phyloP scores from a whole-genome alignment of 2,888 invertebrate genomes.

The Drosophila prolongata region DNA sequence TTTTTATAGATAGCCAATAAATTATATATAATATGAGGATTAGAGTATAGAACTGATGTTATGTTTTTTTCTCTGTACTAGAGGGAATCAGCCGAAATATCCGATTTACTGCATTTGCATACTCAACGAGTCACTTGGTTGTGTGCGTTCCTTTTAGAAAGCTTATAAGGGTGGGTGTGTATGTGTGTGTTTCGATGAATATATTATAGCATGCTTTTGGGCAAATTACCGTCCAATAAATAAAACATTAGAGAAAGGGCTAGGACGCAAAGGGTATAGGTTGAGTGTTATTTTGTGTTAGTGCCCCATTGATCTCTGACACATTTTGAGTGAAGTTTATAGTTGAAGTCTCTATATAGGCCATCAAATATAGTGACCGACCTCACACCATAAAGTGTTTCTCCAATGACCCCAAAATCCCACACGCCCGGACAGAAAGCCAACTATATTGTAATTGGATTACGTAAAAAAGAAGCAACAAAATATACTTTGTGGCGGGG shows the following conservation, averaged over 20 bases:
- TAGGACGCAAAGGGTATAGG: slow-evolving; percentile 15
- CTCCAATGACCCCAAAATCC: slow-evolving; percentile 3
- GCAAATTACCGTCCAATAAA: slow-evolving; percentile 67
- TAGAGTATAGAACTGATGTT: background rate
- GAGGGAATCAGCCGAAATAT: slow-evolving; percentile 18
- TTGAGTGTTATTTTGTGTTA: slow-evolving; percentile 18
- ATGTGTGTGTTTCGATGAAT: slow-evolving; percentile 54
- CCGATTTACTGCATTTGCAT: slow-evolving; percentile 44
- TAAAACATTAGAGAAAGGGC: slow-evolving; percentile 46
- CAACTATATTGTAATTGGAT: slow-evolving; percentile 45
- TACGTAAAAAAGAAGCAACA: slow-evolving; percentile 38
- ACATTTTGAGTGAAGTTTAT: slow-evolving; percentile 27
- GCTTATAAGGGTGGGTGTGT: slow-evolving; percentile 15
- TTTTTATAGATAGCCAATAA: too few relatives aligned
- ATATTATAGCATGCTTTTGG: slow-evolving; percentile 75
- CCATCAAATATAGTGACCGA: slow-evolving; percentile 20
- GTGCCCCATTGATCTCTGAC: slow-evolving; percentile 15
- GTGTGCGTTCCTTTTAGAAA: background rate
- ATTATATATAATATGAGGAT: background rate
- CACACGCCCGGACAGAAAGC: slow-evolving; percentile 1
- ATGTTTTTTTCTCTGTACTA: background rate
- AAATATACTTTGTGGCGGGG: slow-evolving; percentile 8
- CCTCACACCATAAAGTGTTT: slow-evolving; percentile 13
- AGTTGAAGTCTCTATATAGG: slow-evolving; percentile 15
- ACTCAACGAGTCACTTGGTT: slow-evolving; percentile 26